Evolutionary conservation across 1,140 invertebrate species (phyloP), one percentile per base, ranked within the genome.

Genomic region (Tetragonula clypearis): DNA sequence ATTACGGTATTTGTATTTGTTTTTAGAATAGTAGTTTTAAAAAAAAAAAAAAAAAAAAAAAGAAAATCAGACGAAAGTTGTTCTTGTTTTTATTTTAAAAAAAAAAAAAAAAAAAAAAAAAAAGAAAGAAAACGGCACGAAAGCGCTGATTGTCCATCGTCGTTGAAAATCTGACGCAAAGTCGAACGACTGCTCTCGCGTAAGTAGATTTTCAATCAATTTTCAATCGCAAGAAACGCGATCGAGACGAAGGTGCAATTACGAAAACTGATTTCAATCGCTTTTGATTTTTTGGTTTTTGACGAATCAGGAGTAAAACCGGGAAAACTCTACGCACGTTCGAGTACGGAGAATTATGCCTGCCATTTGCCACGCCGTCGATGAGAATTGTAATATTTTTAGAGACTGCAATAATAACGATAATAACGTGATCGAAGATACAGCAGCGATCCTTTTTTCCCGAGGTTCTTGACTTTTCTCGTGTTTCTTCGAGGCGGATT

Each of bases 201-300:
- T 19, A 21, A 9, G 19, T 0, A 14, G 49, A 76, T 65, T 80
- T 71, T 72, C 75, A 62, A 30, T 23, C 35, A 30, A 30, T 30
- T 30, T 30, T 30, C 30, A 30, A 30, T 30, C 41, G 69, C 53
- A 23, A 26, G 15, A 30, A 68, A 8, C 1, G 12, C 5, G 1
- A 17, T 19, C 49, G n/a, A 74, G 19, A 78, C 30, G 58, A 80
- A 74, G 73, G 30, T 79, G 79, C 82, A 81, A 87, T 89, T 78
- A 19, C 30, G 26, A 84, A 66, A 78, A 79, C 62, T 73, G 30
- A 49, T 74, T 73, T 41, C 11, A 49, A 30, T 30, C 72, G 35
- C 4, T 68, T 1, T n/a, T 35, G 23, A 53, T 71, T 56, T 68
- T 73, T 49, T 41, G 4, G 0, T 41, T 41, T 41, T 41, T 41